Evolutionary conservation across 2,797 vertebrate species (phyloP), one percentile per base, ranked within the genome.

Genomic region (Hipposideros larvatus): DNA sequence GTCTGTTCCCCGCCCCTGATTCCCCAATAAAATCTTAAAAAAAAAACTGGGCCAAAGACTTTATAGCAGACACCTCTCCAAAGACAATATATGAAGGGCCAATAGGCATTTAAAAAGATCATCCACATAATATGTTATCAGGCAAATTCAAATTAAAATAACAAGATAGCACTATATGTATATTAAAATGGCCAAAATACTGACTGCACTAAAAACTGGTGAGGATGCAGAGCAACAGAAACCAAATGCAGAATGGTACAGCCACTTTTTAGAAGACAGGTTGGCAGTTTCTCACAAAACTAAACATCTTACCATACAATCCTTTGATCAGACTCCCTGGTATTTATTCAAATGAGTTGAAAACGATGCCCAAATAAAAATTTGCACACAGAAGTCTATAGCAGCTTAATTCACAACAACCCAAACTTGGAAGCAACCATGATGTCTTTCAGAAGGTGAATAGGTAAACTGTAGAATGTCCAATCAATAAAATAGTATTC

Each of bases 241-340:
- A 63, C 28, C 21, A 37, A 83, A 61, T 31, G 11, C 61, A 63
- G 84, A 91, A 75, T 31, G n/a, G 43, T 37, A 13, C 18, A 74
- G 28, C 26, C 4, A 53, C 5, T 43, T 43, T 46, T 59, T 48
- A 34, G 48, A 78, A 59, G 55, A 55, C 7, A 53, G 19, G 66
- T 96, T 68, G 75, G 28, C 43, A 80, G 19, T 63, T 63, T 84
- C 77, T 70, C 78, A 87, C 1, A 93, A 75, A 95, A 80, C 21
- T 68, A 79, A 91, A 84, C 71, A 90, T 74, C 37, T 74, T 77
- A 26, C 61, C 51, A 63, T 43, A 77, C 4, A 65, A 78, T 51
- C 19, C 19, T 53, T 31, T 46, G 93, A 43, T 51, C 46, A 31
- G 4, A 16, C 19, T 71, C 19, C 28, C 75, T 37, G 37, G 37